Evolutionary conservation across 92 coral and sea anemone species (phyloP), one percentile per base, ranked within the genome.

Genomic region (Galaxea fascicularis): DNA sequence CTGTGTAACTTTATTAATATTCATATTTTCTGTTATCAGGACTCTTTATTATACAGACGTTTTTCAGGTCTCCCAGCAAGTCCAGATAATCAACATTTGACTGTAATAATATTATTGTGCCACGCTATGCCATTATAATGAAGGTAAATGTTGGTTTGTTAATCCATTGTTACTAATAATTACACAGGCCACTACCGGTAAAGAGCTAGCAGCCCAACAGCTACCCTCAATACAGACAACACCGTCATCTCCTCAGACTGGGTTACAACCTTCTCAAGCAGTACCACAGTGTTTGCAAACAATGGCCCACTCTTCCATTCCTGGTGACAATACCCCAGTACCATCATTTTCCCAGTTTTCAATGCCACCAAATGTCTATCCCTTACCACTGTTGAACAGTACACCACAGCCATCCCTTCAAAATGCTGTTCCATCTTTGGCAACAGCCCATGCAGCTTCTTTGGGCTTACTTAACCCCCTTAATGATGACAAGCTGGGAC

Each of bases 401-500:
- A 51, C 77, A 10, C 75, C 6, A 51, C 85, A 80, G 13, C 29
- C 54, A 49, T 39, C 76, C 2, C 65, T 67, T 68, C 85, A 67
- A 31, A 65, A 68, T 16, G 27, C 29, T 31, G 76, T 56, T 24
- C 49, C 76, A 25, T 30, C 85, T 26, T 51, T 70, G 10, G 10
- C 85, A 52, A 39, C 73, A 14, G 5, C 83, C 27, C 59, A 64
- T 16, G 31, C 73, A 20, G 63, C 83, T 14, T 45, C 83, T 44
- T 24, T 79, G 73, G 66, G 83, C 13, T 44, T 80, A 18, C 68
- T 80, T 4, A 80, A 39, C 41, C 49, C 76, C 56, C 85, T 80
- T 15, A 72, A 80, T n/a, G 85, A 80, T n/a, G 85, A 80, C 56
- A 80, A 80, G 21, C 27, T 80, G 8, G 76, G 57, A 8, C 20